A percentile compares a stretch with the other conserved stretches of the same genome.
phyloP scores from a whole-genome alignment of 2,113 vertebrate species.

The Corynorhinus townsendii region DNA sequence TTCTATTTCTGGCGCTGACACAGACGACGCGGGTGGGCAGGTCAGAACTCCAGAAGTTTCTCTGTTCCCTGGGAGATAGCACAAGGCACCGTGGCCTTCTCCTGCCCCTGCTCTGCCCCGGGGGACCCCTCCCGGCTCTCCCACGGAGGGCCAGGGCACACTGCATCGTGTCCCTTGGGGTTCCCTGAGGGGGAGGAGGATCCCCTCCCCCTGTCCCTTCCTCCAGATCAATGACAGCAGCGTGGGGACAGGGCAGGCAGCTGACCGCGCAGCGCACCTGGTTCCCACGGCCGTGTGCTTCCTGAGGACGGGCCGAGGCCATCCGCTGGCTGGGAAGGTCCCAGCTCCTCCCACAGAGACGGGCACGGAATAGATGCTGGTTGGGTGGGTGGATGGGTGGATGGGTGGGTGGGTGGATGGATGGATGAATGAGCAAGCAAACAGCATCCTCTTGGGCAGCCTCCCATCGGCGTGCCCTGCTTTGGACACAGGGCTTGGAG shows the following conservation, averaged over 20 bases:
- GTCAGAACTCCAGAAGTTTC: constrained; percentile 13
- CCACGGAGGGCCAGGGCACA: fast-evolving
- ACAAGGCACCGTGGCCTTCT: neutral
- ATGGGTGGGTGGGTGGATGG: neutral
- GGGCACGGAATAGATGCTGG: fast-evolving
- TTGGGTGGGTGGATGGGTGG: neutral
- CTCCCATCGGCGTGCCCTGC: fast-evolving
- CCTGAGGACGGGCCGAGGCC: fast-evolving
- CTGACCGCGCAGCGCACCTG: fast-evolving
- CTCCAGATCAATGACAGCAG: fast-evolving
- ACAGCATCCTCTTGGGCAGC: fast-evolving
- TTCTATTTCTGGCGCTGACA: constrained; percentile 67
- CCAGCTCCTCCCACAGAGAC: fast-evolving
- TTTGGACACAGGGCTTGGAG: neutral
- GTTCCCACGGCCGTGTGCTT: fast-evolving
- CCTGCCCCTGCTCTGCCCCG: neutral
- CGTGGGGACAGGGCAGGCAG: fast-evolving
- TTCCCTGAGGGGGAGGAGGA: fast-evolving
- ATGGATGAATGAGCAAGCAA: fast-evolving
- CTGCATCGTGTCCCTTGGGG: fast-evolving
- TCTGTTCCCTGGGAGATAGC: constrained; percentile 25
- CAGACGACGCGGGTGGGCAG: constrained; percentile 26
- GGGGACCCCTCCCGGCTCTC: fast-evolving
- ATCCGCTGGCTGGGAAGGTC: fast-evolving
- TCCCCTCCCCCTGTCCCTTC: fast-evolving